Percentiles rank a stretch among this genome's conserved stretches.
These are phyloP conservation scores for Salvelinus sp. DNA, from an alignment of 2,113 vertebrate species.

Conservation along the genomic window DNA sequence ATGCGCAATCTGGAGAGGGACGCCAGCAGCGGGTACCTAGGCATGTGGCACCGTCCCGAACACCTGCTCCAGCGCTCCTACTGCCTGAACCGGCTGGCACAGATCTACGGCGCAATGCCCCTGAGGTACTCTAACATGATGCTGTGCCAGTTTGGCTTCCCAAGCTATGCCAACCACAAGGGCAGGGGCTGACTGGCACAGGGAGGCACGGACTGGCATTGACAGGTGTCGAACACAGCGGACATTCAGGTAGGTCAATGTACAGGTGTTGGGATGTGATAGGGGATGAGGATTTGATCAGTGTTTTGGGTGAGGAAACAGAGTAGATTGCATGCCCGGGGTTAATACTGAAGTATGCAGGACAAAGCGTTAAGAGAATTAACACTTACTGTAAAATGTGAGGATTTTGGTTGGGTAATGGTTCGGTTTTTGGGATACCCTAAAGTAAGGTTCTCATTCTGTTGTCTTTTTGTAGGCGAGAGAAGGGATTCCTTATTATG, in stretches of 20 bases:
- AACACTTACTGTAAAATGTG: too few species aligned
- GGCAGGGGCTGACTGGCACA: slow-evolving; percentile 65
- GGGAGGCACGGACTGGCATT: background rate
- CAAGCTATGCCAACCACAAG: slow-evolving; percentile 92
- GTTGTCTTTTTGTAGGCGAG: too few species aligned
- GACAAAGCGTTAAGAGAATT: background rate
- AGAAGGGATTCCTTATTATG: too few species aligned
- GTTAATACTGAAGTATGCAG: background rate
- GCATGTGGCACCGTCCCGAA: slow-evolving; percentile 94
- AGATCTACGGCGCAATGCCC: slow-evolving; percentile 88
- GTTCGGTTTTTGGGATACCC: too few species aligned
- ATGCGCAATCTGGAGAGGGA: slow-evolving; percentile 89
- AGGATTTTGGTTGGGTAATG: too few species aligned
- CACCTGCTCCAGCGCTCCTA: slow-evolving; percentile 92
- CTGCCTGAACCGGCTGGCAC: slow-evolving; percentile 86
- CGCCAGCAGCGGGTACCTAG: slow-evolving; percentile 84
- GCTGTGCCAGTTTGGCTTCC: slow-evolving; percentile 95
- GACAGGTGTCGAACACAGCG: background rate
- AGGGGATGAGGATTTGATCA: background rate
- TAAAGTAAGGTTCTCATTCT: too few species aligned
- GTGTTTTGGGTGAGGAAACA: background rate
- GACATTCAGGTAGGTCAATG: background rate
- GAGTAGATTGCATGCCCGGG: background rate
- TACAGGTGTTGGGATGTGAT: background rate
- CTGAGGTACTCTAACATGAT: slow-evolving; percentile 91